phyloP scores from a whole-genome alignment of 2,888 invertebrate genomes.

The Cheilosia vernalis region DNA sequence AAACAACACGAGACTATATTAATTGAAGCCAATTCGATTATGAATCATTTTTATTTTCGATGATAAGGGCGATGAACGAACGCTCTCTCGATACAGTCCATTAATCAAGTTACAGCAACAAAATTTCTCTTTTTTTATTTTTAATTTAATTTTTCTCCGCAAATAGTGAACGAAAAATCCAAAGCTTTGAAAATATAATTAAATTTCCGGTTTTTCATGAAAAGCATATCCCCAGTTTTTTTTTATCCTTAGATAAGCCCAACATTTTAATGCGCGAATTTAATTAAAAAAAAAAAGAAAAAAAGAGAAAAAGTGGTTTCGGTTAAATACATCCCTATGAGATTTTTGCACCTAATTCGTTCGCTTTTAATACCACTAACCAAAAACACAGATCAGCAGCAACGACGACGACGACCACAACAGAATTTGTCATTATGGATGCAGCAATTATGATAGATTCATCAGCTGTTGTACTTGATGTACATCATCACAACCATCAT shows the following conservation, averaged over 20 bases:
- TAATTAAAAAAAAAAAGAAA: conserved; percentile 1
- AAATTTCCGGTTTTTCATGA: conserved; percentile 2
- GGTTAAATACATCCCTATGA: conserved; percentile 36
- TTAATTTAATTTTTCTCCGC: background rate
- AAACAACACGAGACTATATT: conserved; percentile 9
- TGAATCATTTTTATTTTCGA: conserved; percentile 41
- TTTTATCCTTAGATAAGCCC: background rate
- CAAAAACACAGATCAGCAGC: conserved; percentile 6
- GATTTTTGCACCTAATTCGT: conserved; percentile 14
- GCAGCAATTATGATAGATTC: conserved; percentile 79
- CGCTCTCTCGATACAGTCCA: conserved; percentile 1
- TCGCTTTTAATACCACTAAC: conserved; percentile 15
- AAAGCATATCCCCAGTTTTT: background rate
- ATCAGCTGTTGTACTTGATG: conserved; percentile 77
- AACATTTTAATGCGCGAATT: background rate
- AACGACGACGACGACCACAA: background rate
- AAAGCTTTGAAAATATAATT: conserved; percentile 3
- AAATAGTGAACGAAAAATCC: conserved; percentile 30
- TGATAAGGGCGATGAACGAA: conserved; percentile 4
- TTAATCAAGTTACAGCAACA: conserved; percentile 30
- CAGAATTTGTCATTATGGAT: conserved; percentile 78
- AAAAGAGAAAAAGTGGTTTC: background rate
- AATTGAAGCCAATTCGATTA: conserved; percentile 53
- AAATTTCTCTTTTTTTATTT: background rate
- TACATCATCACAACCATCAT: conserved; percentile 76